Percentiles rank a stretch among this genome's conserved stretches.
phyloP scores from a whole-genome alignment of 2,113 vertebrate genomes.

The Spilogale gracilis region DNA sequence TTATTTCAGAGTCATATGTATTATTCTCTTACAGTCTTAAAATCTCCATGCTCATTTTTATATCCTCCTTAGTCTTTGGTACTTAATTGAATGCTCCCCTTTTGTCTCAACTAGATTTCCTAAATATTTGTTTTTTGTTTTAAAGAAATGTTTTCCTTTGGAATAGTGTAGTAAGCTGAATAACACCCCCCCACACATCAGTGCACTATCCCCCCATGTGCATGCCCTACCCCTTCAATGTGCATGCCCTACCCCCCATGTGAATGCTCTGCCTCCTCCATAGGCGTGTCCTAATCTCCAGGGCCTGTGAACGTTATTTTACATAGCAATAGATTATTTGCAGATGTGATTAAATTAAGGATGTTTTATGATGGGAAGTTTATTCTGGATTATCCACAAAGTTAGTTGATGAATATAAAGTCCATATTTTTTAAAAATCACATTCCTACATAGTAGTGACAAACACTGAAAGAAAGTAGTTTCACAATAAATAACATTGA shows the following conservation, averaged over 20 bases:
- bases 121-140: neutral
- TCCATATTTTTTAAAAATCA: neutral
- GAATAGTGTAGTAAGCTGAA: neutral
- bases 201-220: neutral
- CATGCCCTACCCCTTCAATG: neutral
- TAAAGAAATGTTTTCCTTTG: neutral
- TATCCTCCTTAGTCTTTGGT: neutral
- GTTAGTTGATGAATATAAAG: too few species aligned
- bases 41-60: neutral
- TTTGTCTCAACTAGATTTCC: neutral
- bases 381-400: neutral
- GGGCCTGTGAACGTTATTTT: neutral
- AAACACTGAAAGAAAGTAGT: conserved; percentile 22
- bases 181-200: neutral
- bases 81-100: neutral
- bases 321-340: neutral
- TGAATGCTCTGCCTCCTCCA: neutral
- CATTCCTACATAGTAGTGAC: neutral
- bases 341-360: neutral
- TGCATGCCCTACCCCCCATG: too few species aligned
- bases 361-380: neutral
- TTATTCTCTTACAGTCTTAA: neutral
- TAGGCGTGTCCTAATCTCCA: neutral
- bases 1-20: neutral
- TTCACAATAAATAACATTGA: conserved; percentile 23